phyloP scores from a whole-genome alignment of 37 sponge, comb jelly and placozoan species.

The Halichondria panicea region DNA sequence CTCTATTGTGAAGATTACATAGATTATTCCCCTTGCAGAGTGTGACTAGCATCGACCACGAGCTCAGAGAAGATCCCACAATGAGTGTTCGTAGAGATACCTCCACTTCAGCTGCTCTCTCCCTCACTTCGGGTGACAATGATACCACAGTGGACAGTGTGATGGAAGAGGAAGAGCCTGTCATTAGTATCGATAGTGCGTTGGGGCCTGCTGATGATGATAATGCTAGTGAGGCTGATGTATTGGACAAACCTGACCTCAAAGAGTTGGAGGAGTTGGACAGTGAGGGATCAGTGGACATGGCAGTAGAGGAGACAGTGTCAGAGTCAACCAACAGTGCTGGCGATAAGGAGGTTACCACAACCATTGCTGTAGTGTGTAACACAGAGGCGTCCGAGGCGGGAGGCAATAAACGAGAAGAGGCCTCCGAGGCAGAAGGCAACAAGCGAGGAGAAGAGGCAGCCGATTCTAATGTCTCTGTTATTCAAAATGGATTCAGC shows the following conservation, averaged over 20 bases:
- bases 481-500: no score
- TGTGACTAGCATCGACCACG: neutral
- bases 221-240: neutral
- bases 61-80: no score
- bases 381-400: neutral
- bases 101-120: neutral
- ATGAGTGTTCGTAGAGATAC: no score
- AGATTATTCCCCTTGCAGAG: neutral
- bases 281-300: neutral
- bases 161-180: slow-evolving; percentile 9
- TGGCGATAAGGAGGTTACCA: neutral
- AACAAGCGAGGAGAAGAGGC: neutral
- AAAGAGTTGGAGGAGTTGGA: slow-evolving; percentile 6
- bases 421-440: neutral
- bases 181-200: slow-evolving; percentile 27
- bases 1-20: neutral
- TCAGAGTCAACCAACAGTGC: neutral
- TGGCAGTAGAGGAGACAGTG: neutral
- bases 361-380: neutral
- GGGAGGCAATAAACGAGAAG: neutral
- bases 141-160: neutral
- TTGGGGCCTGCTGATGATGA: slow-evolving; percentile 4
- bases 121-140: neutral
- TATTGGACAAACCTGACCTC: neutral
- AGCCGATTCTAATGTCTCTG: no score